Percentiles rank a stretch among this genome's conserved stretches.
Evolutionary conservation across 2,888 invertebrate species (phyloP).

Genomic region (Barypeithes pellucidus): DNA sequence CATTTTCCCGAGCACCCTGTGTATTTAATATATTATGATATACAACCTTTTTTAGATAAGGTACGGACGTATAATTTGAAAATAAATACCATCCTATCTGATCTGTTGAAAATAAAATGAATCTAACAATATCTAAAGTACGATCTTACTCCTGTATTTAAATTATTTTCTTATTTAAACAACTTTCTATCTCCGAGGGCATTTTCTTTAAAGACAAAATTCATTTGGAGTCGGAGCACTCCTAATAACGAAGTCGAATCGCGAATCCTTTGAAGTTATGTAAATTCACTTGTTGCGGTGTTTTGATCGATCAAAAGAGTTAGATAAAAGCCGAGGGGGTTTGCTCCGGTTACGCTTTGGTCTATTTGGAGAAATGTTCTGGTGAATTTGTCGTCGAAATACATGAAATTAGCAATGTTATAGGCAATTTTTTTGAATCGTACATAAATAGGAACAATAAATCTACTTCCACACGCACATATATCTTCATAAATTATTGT

Average conservation of each 20-base stretch:
- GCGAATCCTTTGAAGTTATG: constrained; percentile 42
- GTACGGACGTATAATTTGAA: too few species aligned
- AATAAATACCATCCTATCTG: too few species aligned
- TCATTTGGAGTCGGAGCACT: constrained; percentile 26
- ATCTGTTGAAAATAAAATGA: too few species aligned
- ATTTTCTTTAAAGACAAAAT: constrained; percentile 9
- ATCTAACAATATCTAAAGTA: too few species aligned
- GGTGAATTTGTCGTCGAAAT: background rate
- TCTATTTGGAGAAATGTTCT: background rate
- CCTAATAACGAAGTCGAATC: constrained; percentile 36
- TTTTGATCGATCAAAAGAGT: constrained; percentile 43
- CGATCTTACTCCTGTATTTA: background rate
- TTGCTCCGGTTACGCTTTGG: background rate
- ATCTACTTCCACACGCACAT: too few species aligned
- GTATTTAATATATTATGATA: too few species aligned
- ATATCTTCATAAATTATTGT: too few species aligned
- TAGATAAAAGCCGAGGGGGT: background rate
- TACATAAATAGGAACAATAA: too few species aligned
- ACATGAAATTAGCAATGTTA: background rate
- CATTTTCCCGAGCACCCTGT: too few species aligned
- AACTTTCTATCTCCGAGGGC: background rate
- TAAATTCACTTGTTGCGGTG: constrained; percentile 44
- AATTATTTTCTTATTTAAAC: constrained; percentile 1
- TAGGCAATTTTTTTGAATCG: too few species aligned
- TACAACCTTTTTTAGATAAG: too few species aligned